phyloP scores from a whole-genome alignment of 2,888 invertebrate genomes.

The Lithophane semibrunnea region DNA sequence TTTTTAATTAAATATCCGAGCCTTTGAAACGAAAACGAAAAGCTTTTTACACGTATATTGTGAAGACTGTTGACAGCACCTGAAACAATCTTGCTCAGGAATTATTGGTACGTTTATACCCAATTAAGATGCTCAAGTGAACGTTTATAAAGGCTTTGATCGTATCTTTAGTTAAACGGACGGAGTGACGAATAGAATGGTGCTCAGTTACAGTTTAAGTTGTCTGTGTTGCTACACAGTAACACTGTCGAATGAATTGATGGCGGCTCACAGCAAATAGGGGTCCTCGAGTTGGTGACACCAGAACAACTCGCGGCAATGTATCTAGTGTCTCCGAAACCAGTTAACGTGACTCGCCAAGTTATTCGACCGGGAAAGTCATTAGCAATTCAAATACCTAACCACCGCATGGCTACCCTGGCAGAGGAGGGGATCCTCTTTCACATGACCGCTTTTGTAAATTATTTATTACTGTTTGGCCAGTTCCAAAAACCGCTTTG shows the following conservation, averaged over 20 bases:
- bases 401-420: conserved; percentile 82
- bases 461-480: conserved; percentile 88
- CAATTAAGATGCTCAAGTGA: conserved; percentile 40
- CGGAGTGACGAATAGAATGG: conserved; percentile 25
- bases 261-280: conserved; percentile 34
- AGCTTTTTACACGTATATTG: background rate
- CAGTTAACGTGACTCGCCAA: conserved; percentile 80
- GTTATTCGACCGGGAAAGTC: conserved; percentile 83
- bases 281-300: conserved; percentile 57
- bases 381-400: conserved; percentile 89
- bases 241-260: conserved; percentile 19
- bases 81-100: conserved; percentile 20
- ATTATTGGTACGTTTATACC: conserved; percentile 36
- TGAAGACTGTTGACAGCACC: background rate
- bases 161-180: conserved; percentile 20
- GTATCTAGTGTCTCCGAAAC: conserved; percentile 78
- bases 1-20: conserved; percentile 12
- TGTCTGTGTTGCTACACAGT: background rate
- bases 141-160: conserved; percentile 39
- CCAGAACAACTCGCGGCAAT: conserved; percentile 71
- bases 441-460: conserved; percentile 88
- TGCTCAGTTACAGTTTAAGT: conserved; percentile 11
- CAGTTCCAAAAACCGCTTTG: conserved; percentile 83
- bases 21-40: background rate
- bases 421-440: conserved; percentile 82